Evolutionary conservation across 2,888 invertebrate species (phyloP), one percentile per base, ranked within the genome.

Genomic region (Folsomia candida): DNA sequence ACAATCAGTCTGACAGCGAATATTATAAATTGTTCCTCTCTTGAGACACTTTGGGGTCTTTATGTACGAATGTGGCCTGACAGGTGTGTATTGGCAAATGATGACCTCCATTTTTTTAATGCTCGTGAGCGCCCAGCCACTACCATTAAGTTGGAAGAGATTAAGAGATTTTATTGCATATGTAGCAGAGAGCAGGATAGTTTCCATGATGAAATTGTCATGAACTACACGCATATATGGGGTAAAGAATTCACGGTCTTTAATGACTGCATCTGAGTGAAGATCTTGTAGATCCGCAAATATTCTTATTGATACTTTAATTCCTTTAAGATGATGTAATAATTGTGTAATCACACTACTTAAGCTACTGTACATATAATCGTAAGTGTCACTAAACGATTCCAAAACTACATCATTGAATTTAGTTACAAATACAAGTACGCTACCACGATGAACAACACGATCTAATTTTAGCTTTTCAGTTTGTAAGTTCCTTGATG

Each of bases 151-250:
- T 2, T n/a, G 18, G 25, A 27, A 24, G 4, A 64, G 18, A 20
- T 64, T 64, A 4, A 64, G 37, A 22, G 37, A 29, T 22, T 29
- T 51, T 51, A 64, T 64, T 14, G 51, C 20, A 24, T 64, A 64
- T 37, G 29, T 25, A 3, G 64, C 64, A 2, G 22, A 51, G 3
- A 51, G 20, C 14, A 64, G 22, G 2, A 64, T 2, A 24, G 37
- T 64, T 24, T 24, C 22, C 2, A 4, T 6, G 2, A 64, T 64
- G n/a, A 64, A 64, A 2, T 2, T 2, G 2, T 2, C 1, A 37
- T 64, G 64, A 20, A 22, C 14, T 22, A 20, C 37, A 9, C 20
- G 9, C n/a, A 47, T 18, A 24, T 27, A 64, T 6, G 64, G 64
- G 2, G 64, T 47, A 25, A 64, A 47, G 47, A 64, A 64, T 2